Evolutionary conservation across 2,888 invertebrate genomes (phyloP).

Genomic region (Drepana falcataria): DNA sequence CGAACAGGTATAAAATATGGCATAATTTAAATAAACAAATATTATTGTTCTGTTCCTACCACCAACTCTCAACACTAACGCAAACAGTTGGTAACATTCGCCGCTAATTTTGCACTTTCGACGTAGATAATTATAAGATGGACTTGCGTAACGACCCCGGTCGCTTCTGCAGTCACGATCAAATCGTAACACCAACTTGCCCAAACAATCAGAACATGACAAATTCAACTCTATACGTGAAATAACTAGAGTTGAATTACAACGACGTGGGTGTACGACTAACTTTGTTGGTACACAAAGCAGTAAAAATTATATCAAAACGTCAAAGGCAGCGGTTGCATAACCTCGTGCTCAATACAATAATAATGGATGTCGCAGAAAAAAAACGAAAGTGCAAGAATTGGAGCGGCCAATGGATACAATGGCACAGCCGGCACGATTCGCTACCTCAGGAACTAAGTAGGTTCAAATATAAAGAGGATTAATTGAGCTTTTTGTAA

Average conservation of each 20-base stretch:
- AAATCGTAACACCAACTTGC: slow-evolving; percentile 39
- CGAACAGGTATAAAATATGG: too few species aligned
- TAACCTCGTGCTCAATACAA: slow-evolving; percentile 75
- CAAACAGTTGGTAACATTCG: slow-evolving; percentile 27
- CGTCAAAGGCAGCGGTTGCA: slow-evolving; percentile 66
- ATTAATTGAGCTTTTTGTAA: too few species aligned
- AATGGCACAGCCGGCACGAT: slow-evolving; percentile 62
- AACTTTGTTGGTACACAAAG: slow-evolving; percentile 44
- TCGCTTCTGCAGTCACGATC: slow-evolving; percentile 74
- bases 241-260: slow-evolving; percentile 19
- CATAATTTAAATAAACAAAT: too few species aligned
- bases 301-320: slow-evolving; percentile 77
- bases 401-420: slow-evolving; percentile 69
- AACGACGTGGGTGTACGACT: slow-evolving; percentile 10
- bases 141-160: slow-evolving; percentile 63
- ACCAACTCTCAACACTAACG: slow-evolving; percentile 7
- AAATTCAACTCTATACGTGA: background rate
- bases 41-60: too few species aligned
- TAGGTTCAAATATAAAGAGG: too few species aligned
- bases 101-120: slow-evolving; percentile 70
- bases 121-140: slow-evolving; percentile 66
- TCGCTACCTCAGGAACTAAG: slow-evolving; percentile 21
- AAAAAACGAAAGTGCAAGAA: slow-evolving; percentile 73
- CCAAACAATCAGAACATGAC: slow-evolving; percentile 15
- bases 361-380: slow-evolving; percentile 74